Evolutionary conservation across 2,797 vertebrate species (phyloP).

Genomic region (Triplophysa yarkandensis): DNA sequence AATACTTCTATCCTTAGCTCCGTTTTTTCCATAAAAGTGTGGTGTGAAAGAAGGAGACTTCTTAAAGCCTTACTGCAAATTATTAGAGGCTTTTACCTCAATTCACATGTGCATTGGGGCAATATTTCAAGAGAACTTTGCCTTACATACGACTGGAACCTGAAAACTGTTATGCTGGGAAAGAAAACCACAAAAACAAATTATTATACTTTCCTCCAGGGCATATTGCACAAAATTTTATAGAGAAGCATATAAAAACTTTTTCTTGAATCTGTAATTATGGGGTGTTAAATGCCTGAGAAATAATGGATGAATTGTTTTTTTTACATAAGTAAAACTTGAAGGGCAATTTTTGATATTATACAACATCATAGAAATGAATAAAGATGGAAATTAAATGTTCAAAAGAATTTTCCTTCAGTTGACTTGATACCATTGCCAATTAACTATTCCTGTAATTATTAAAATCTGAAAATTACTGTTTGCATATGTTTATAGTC

Average conservation of each 20-base stretch:
- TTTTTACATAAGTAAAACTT: not conserved
- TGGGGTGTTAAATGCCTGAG: not conserved
- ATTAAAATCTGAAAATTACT: not conserved
- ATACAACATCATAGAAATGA: not conserved
- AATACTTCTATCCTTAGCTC: too few relatives aligned
- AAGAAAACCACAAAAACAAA: constrained; percentile 7
- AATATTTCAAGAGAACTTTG: not conserved
- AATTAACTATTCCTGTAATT: not conserved
- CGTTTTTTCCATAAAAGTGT: too few relatives aligned
- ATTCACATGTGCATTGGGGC: not conserved
- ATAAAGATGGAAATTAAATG: not conserved
- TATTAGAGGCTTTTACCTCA: not conserved
- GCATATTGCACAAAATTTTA: not conserved
- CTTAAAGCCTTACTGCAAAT: not conserved
- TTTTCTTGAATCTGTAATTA: constrained; percentile 6
- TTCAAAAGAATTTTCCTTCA: not conserved
- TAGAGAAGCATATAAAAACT: not conserved
- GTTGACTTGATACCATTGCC: not conserved
- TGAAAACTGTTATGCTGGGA: not conserved
- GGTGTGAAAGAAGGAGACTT: not conserved
- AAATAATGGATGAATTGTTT: not conserved
- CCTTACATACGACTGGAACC: not conserved
- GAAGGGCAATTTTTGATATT: not conserved
- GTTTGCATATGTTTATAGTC: not conserved
- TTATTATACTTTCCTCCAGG: not conserved